Conservation (phyloP, 2,797 vertebrate species). For the Anguilla megastoma region DNA sequence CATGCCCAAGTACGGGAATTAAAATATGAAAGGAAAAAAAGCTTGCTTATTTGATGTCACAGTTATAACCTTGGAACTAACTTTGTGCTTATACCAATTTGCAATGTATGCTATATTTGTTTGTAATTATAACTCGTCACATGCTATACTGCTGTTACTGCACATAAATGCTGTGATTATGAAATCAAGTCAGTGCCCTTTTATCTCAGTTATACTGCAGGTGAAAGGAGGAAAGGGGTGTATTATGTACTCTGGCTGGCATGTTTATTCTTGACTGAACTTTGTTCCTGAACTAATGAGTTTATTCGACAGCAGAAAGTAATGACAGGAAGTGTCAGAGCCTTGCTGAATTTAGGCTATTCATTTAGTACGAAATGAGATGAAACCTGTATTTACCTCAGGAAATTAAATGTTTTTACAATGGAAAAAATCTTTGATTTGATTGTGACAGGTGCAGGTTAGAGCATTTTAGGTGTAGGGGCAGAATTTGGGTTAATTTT, state of each 20-base stretch:
- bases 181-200: not conserved
- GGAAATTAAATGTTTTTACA: not conserved
- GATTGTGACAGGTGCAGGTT: not conserved
- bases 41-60: not conserved
- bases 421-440: not conserved
- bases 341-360: not conserved
- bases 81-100: not conserved
- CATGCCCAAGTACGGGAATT: not conserved
- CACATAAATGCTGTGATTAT: not conserved
- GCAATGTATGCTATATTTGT: not conserved
- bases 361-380: not conserved
- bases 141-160: not conserved
- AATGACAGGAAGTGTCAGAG: not conserved
- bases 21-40: not conserved
- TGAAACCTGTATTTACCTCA: not conserved
- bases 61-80: not conserved
- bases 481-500: not conserved
- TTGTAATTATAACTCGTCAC: not conserved
- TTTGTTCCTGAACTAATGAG: not conserved
- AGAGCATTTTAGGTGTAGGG: not conserved
- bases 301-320: not conserved
- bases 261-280: not conserved
- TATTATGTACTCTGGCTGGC: not conserved
- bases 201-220: not conserved
- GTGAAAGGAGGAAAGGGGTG: not conserved